Base-by-base conservation (phyloP, 2,113 vertebrate genomes). In the Rhipidura dahli region DNA sequence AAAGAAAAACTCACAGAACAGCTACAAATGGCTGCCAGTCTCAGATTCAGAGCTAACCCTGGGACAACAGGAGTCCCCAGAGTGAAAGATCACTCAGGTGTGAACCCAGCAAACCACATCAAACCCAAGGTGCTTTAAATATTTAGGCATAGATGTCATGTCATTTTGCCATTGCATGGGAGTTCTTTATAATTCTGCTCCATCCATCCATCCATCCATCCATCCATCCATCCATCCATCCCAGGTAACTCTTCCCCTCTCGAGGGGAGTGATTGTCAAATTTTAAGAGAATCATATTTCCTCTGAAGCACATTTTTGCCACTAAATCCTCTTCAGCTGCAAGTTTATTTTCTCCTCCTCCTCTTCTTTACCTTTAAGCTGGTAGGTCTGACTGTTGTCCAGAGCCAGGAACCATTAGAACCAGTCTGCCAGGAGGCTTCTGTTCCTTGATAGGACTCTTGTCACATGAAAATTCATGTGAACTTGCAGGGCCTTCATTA, bases 391-490 rank as follows among this genome's bases (percentile, higher is more conserved):
- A 44, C 59, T 87, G 53, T 28, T 53, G 61, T 82, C 88, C 90
- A 71, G 57, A 42, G 56, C 78, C 70, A 77, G 75, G 16, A 26
- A 47, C 37, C 65, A 23, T 70, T 53, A 65, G 61, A 88, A 79
- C 75, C 80, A 91, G 90, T 80, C 79, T 89, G 80, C 69, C 89
- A 90, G 76, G 92, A 96, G 90, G 73, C 60, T 87, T 14, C 28
- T 61, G 59, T 51, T 95, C 86, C 82, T 83, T 90, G 72, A 89
- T 69, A 75, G 69, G 56, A 51, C 61, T 84, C 39, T 50, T 89
- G 64, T 89, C 44, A 30, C 44, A 89, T 70, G 75, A 91, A 98
- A 92, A 97, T 95, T 31, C 31, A 87, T 94, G 80, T 49, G 81
- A 95, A 57, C 89, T 80, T 71, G 49, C 60, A 96, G 66, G 94